A percentile compares a stretch with the other conserved stretches of the same genome.
phyloP scores from a whole-genome alignment of 2,888 invertebrate genomes.

The Tolmerus cingulatus region DNA sequence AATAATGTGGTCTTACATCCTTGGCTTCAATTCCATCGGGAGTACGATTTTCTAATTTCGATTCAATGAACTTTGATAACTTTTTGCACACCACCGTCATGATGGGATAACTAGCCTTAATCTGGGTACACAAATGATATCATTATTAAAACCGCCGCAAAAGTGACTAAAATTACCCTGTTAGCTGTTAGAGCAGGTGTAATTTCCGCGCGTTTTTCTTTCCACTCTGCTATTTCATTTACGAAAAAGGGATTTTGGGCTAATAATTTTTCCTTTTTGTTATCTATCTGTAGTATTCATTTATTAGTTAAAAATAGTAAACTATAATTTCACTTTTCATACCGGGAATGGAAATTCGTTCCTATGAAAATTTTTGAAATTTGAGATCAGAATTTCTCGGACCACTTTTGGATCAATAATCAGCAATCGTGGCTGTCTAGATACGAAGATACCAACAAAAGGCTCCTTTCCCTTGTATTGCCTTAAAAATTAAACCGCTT shows the following conservation, averaged over 20 bases:
- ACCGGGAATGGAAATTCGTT: slow-evolving; percentile 54
- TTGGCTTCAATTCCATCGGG: slow-evolving; percentile 62
- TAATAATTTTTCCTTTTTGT: slow-evolving; percentile 63
- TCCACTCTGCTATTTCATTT: slow-evolving; percentile 64
- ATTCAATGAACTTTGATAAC: slow-evolving; percentile 61
- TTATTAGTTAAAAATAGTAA: slow-evolving; percentile 35
- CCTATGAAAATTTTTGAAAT: slow-evolving; percentile 62
- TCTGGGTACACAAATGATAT: slow-evolving; percentile 50
- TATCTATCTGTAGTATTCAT: slow-evolving; percentile 54
- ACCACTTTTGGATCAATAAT: slow-evolving; percentile 59
- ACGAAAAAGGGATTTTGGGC: slow-evolving; percentile 65
- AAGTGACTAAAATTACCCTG: slow-evolving; percentile 56
- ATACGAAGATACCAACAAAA: slow-evolving; percentile 62
- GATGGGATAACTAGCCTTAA: slow-evolving; percentile 65
- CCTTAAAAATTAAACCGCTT: slow-evolving; percentile 49
- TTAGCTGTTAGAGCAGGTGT: slow-evolving; percentile 65
- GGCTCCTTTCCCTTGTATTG: slow-evolving; percentile 54
- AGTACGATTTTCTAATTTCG: slow-evolving; percentile 52
- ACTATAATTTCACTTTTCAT: neutral
- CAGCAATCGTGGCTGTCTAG: slow-evolving; percentile 59
- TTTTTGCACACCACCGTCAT: slow-evolving; percentile 62
- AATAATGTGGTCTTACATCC: slow-evolving; percentile 54
- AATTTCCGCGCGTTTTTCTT: slow-evolving; percentile 63
- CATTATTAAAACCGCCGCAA: neutral
- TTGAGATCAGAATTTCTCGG: slow-evolving; percentile 59